phyloP scores from a whole-genome alignment of 1,140 invertebrate genomes.

The Cecropterus lyciades region DNA sequence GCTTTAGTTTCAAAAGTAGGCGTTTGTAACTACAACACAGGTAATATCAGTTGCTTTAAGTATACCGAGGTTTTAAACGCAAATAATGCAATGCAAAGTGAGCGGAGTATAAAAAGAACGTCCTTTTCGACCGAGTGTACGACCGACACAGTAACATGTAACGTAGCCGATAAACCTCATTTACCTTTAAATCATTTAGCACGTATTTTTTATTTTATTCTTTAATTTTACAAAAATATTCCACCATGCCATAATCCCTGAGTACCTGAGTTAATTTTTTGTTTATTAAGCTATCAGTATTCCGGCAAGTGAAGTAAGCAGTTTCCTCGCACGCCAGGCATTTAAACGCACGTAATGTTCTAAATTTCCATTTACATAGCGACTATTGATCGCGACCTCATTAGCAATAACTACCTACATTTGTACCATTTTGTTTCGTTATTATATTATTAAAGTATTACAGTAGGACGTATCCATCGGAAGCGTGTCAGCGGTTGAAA shows the following conservation, averaged over 20 bases:
- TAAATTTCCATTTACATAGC: constrained; percentile 24
- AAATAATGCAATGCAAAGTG: too few relatives aligned
- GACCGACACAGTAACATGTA: too few relatives aligned
- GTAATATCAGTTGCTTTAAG: too few relatives aligned
- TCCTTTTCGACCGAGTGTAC: too few relatives aligned
- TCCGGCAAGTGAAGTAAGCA: constrained; percentile 18
- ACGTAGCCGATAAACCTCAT: too few relatives aligned
- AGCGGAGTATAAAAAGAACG: too few relatives aligned
- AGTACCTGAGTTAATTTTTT: constrained; percentile 13
- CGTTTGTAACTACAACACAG: too few relatives aligned
- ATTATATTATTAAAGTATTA: constrained; percentile 15
- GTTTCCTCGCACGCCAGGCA: constrained; percentile 20
- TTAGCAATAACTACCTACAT: neutral
- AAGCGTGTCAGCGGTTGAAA: constrained; percentile 56
- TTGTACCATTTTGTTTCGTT: neutral
- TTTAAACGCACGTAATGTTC: constrained; percentile 27
- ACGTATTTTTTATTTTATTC: too few relatives aligned
- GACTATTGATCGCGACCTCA: constrained; percentile 21
- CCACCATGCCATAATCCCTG: neutral
- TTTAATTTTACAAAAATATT: too few relatives aligned
- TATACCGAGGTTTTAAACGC: too few relatives aligned
- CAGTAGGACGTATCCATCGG: constrained; percentile 14
- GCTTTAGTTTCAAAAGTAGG: neutral
- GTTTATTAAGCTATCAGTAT: constrained; percentile 27
- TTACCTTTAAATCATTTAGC: too few relatives aligned